A percentile compares a stretch with the other conserved stretches of the same genome.
Conservation (phyloP, 35 echinoderm and acorn worm species). For the Amphiura filiformis region DNA sequence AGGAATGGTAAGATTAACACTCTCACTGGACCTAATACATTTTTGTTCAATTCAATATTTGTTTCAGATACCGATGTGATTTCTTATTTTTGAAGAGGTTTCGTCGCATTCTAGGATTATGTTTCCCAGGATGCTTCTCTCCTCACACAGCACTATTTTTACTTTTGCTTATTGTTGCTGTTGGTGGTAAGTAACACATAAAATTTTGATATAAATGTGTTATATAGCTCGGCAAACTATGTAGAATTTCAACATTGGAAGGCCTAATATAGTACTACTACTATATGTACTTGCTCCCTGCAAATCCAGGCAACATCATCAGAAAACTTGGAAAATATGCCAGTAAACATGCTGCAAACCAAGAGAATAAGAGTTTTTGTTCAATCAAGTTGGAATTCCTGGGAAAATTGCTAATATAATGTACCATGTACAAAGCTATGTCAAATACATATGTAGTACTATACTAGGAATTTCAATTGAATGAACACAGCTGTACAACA, state of each 20-base stretch:
- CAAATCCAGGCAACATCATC: neutral
- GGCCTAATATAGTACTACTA: too few relatives aligned
- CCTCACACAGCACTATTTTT: conserved; percentile 35
- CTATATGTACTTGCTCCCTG: neutral
- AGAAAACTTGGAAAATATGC: neutral
- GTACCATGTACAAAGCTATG: neutral
- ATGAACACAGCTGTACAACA: too few relatives aligned
- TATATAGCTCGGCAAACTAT: too few relatives aligned
- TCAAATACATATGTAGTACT: neutral
- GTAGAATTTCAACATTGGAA: too few relatives aligned
- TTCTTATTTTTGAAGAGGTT: conserved; percentile 46
- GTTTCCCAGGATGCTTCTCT: conserved; percentile 34
- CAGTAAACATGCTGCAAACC: neutral
- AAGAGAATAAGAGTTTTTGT: too few relatives aligned
- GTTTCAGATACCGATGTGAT: conserved; percentile 50
- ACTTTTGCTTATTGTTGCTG: conserved; percentile 40
- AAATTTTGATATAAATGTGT: neutral
- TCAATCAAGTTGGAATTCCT: neutral
- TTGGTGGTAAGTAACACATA: conserved; percentile 24
- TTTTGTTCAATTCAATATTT: too few relatives aligned
- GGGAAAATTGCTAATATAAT: neutral
- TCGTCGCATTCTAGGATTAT: conserved; percentile 28
- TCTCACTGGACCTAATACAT: too few relatives aligned
- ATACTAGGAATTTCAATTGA: too few relatives aligned
- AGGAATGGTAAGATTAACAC: too few relatives aligned